phyloP scores from a whole-genome alignment of 1,140 invertebrate genomes.

The Copidosoma floridanum region DNA sequence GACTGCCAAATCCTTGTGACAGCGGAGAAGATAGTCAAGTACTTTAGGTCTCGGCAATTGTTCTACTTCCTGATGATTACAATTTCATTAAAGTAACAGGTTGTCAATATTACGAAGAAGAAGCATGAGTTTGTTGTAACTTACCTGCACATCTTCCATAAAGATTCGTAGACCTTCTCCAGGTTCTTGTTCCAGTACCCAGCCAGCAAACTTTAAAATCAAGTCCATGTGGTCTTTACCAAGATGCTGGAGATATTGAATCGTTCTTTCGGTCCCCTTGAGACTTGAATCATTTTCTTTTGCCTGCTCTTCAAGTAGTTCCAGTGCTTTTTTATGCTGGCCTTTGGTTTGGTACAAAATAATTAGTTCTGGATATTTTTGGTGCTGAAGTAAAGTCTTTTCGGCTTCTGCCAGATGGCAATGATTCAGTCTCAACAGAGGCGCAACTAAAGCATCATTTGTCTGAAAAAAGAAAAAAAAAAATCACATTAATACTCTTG shows the following conservation, averaged over 20 bases:
- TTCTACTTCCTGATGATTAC: constrained; percentile 79
- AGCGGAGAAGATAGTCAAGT: constrained; percentile 82
- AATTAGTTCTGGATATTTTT: constrained; percentile 90
- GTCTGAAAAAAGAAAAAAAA: constrained; percentile 63
- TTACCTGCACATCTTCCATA: constrained; percentile 76
- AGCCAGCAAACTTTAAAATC: constrained; percentile 93
- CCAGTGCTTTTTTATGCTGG: constrained; percentile 87
- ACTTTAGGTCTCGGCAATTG: constrained; percentile 83
- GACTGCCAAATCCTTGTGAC: constrained; percentile 79
- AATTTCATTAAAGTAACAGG: too few species aligned
- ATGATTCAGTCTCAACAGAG: constrained; percentile 88
- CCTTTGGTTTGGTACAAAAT: constrained; percentile 94
- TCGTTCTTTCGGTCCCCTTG: constrained; percentile 77
- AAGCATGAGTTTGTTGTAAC: neutral
- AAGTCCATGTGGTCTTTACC: constrained; percentile 84
- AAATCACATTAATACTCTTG: too few species aligned
- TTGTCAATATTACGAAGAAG: neutral
- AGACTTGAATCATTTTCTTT: constrained; percentile 74
- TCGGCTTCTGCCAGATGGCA: constrained; percentile 95
- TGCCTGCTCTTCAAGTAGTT: constrained; percentile 81
- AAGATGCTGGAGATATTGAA: constrained; percentile 89
- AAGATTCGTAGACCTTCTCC: constrained; percentile 93
- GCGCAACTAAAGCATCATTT: constrained; percentile 90
- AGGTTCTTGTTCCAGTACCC: constrained; percentile 83
- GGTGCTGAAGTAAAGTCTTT: constrained; percentile 78